phyloP scores from a whole-genome alignment of 2,888 invertebrate genomes.

The Herminia tarsipennalis region DNA sequence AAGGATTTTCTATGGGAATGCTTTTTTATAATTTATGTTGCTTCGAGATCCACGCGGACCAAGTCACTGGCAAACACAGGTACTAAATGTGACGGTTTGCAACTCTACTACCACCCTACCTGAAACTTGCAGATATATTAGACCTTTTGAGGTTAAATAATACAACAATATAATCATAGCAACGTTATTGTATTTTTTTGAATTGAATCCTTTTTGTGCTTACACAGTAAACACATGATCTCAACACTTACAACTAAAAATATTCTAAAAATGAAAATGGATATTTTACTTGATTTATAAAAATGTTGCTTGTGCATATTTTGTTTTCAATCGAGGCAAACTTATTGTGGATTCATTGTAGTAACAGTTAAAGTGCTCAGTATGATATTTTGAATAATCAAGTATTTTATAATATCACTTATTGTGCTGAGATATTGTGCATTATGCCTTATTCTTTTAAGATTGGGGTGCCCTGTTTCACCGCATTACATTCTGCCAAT shows the following conservation, averaged over 20 bases:
- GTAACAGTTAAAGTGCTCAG: constrained; percentile 72
- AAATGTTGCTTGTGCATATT: constrained; percentile 82
- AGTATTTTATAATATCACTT: constrained; percentile 66
- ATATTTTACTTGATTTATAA: constrained; percentile 69
- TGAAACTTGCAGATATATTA: no score
- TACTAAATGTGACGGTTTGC: no score
- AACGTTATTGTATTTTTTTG: constrained; percentile 90
- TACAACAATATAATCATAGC: constrained; percentile 84
- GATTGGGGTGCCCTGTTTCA: constrained; percentile 73
- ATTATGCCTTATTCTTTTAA: constrained; percentile 71
- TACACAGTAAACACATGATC: constrained; percentile 90
- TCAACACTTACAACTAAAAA: constrained; percentile 90
- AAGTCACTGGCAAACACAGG: no score
- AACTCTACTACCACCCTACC: no score
- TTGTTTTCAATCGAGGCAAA: constrained; percentile 73
- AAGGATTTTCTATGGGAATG: not conserved
- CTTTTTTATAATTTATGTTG: no score
- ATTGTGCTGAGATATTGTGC: constrained; percentile 83
- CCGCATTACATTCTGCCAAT: constrained; percentile 71
- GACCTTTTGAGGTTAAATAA: constrained; percentile 54
- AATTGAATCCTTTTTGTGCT: constrained; percentile 89
- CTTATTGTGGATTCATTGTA: constrained; percentile 71
- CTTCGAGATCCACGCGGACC: no score
- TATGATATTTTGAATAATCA: constrained; percentile 67
- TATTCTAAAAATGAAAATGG: constrained; percentile 86